Evolutionary conservation across 2,113 vertebrate genomes (phyloP).

Genomic region (Himantopus leucocephalus): DNA sequence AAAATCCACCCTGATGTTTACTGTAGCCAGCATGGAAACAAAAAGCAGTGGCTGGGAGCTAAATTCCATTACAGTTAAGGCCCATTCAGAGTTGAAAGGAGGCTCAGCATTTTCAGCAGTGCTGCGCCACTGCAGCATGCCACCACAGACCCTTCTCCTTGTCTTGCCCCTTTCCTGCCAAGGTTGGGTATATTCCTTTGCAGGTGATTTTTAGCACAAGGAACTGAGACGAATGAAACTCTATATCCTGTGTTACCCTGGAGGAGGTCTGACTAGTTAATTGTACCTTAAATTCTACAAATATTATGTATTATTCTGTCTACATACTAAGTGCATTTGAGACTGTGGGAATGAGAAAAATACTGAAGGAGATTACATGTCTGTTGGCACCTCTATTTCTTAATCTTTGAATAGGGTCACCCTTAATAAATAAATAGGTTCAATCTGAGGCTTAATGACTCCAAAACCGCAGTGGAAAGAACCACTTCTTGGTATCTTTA

Average conservation of each 20-base stretch:
- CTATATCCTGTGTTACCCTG: neutral
- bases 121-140: neutral
- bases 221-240: neutral
- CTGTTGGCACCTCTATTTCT: neutral
- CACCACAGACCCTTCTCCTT: neutral
- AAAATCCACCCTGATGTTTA: neutral
- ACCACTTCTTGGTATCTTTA: neutral
- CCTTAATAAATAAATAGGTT: neutral
- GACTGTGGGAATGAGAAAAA: neutral
- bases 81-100: neutral
- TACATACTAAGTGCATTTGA: neutral
- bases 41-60: neutral
- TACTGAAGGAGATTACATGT: neutral
- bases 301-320: neutral
- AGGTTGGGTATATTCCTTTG: neutral
- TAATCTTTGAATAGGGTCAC: neutral
- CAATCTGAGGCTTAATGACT: neutral
- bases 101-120: neutral
- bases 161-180: neutral
- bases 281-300: neutral
- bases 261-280: neutral
- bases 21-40: neutral
- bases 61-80: neutral
- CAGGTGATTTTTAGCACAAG: neutral
- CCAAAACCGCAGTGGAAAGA: neutral